Percentiles rank a stretch among this genome's conserved stretches.
Evolutionary conservation across 1,140 invertebrate genomes (phyloP).

Genomic region (Drosophila guanche): DNA sequence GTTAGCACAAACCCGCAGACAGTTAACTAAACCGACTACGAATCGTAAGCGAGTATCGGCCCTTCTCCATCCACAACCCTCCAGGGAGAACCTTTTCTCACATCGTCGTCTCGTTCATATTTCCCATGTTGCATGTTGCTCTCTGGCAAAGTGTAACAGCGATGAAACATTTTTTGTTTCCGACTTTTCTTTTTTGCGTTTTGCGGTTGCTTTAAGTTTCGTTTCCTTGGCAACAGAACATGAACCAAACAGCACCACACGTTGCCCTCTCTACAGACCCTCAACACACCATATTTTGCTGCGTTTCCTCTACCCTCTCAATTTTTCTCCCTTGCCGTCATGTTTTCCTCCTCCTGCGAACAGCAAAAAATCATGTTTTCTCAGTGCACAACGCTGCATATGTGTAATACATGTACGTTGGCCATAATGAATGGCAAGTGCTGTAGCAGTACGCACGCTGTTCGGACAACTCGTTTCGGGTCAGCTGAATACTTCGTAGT

Average conservation of each 20-base stretch:
- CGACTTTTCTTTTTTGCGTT: slow-evolving; percentile 17
- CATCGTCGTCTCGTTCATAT: slow-evolving; percentile 40
- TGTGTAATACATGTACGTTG: slow-evolving; percentile 54
- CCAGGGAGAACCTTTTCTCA: slow-evolving; percentile 16
- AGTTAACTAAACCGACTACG: slow-evolving; percentile 31
- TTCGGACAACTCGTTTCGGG: slow-evolving; percentile 27
- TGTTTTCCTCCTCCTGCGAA: slow-evolving; percentile 20
- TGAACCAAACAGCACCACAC: no score
- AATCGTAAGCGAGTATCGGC: slow-evolving; percentile 2
- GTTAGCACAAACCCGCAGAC: slow-evolving; percentile 48
- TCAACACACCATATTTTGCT: no score
- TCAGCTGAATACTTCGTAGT: slow-evolving; percentile 26
- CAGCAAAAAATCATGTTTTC: slow-evolving; percentile 43
- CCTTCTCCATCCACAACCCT: not conserved
- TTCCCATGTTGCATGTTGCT: slow-evolving; percentile 63
- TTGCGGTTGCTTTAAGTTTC: slow-evolving; percentile 28
- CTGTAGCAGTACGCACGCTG: slow-evolving; percentile 11
- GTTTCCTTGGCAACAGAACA: no score
- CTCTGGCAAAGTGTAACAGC: slow-evolving; percentile 40
- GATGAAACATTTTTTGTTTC: slow-evolving; percentile 32
- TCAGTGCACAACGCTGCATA: slow-evolving; percentile 53
- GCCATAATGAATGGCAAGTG: slow-evolving; percentile 37
- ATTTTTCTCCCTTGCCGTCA: slow-evolving; percentile 12
- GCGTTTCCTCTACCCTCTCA: not conserved
- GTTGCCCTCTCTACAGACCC: no score